Base-by-base conservation (phyloP, 2,888 invertebrate species). In the Pinctada fucata region DNA sequence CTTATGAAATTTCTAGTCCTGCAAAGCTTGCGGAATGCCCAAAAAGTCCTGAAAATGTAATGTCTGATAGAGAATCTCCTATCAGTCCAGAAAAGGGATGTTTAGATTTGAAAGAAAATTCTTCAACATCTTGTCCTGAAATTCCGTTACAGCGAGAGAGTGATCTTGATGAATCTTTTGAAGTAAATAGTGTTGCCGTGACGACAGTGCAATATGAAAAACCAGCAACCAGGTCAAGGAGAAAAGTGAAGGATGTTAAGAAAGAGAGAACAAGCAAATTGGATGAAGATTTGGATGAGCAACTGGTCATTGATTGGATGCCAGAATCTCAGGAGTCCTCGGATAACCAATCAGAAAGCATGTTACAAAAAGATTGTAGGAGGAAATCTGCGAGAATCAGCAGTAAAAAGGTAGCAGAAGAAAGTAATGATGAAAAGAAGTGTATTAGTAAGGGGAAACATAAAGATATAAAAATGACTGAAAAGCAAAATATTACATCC, bases 111-210 rank as follows among this genome's bases (percentile, higher is more conserved):
- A 31, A n/a, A 31, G 51, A 31, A 4, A 51, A 69, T 10, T 52
- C 71, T 45, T 48, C 65, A 8, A 50, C 4, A 8, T 51, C 69
- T n/a, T 81, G 81, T 76, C 66, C 52, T 4, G 63, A 78, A 45
- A 81, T 81, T 64, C 81, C 81, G 3, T 58, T 81, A 47, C 73
- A 71, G n/a, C 70, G 81, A 48, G 81, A 81, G n/a, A 74, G 64
- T 48, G 69, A 66, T 8, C 45, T 1, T 13, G 69, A 69, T 66
- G 70, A 79, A 0, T 63, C 31, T 52, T 16, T 3, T 8, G 47
- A 72, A 13, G 1, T 58, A 10, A 58, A 58, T 58, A 58, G 13
- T 58, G 58, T 10, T 10, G 58, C 8, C 13, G 6, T 8, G 3
- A 45, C 49, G 13, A 45, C 13, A 51, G 31, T 31, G 5, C 10